phyloP scores from a whole-genome alignment of 2,113 vertebrate genomes.

The Fregata magnificens region DNA sequence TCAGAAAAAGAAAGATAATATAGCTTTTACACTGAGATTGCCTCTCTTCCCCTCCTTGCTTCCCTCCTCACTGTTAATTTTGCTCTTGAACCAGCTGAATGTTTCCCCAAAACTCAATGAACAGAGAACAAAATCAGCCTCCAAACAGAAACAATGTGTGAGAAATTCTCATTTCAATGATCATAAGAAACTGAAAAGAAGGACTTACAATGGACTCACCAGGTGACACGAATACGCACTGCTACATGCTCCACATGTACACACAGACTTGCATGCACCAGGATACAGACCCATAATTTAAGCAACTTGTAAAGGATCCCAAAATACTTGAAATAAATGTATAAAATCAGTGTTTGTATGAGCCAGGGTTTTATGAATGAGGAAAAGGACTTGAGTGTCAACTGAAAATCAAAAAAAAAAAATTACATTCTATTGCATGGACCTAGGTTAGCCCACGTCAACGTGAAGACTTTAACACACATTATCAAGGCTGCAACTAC shows the following conservation, averaged over 20 bases:
- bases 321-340: not conserved
- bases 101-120: not conserved
- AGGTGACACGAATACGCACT: not conserved
- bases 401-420: not conserved
- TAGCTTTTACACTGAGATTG: not conserved
- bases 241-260: not conserved
- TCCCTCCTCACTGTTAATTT: not conserved
- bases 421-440: not conserved
- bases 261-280: not conserved
- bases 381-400: not conserved
- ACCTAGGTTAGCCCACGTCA: fast-evolving
- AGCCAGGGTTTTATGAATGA: not conserved
- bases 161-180: not conserved
- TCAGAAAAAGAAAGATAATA: not conserved
- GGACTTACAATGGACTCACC: not conserved
- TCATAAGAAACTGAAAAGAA: not conserved
- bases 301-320: not conserved
- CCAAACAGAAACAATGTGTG: not conserved
- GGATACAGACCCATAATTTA: not conserved
- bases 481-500: not conserved
- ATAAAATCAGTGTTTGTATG: not conserved
- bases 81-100: not conserved
- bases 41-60: not conserved
- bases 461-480: not conserved
- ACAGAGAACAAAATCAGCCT: not conserved